Base-by-base conservation (phyloP, 2,888 invertebrate species). In the Monochamus alternatus region DNA sequence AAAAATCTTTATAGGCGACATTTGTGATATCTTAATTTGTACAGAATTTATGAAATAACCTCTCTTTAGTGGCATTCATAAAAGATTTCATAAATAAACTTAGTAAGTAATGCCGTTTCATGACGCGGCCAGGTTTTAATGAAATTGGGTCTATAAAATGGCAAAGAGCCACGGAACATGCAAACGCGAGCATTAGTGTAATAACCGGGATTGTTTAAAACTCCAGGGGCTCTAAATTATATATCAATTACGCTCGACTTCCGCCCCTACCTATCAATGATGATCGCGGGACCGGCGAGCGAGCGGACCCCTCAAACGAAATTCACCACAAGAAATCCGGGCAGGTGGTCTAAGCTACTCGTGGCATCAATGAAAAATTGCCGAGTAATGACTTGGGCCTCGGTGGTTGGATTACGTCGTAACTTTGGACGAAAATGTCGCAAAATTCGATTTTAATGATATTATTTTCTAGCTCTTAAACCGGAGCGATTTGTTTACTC, bases 141-240 rank as follows among this genome's bases (percentile, higher is more conserved):
- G 22, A 44, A 68, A 68, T 68, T 68, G 59, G 58, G 58, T 68
- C 58, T 22, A 66, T 55, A 66, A 66, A 66, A 32, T 55, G 66
- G 38, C 55, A 66, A 76, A 74, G 75, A 58, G 44, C 71, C 64
- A 68, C 74, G 68, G 12, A 47, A 72, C 76, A 76, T 78, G 71
- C 69, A 73, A 71, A 62, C 60, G 68, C 75, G 58, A 74, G 69
- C 73, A 62, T 75, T 71, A 43, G 73, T 64, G 64, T 85, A 86
- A 86, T 86, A 84, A 84, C 85, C 83, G 84, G 85, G 79, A 86
- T 86, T 86, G 86, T 81, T 81, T 81, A 81, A 84, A 84, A 82
- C 86, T 84, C 86, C 75, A 81, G 85, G 82, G 86, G 83, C 60
- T 12, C 83, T 81, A 84, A 86, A 87, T 87, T 86, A 86, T 84